Base-by-base conservation (phyloP, 2,797 vertebrate genomes). In the Pyrocephalus nanus region DNA sequence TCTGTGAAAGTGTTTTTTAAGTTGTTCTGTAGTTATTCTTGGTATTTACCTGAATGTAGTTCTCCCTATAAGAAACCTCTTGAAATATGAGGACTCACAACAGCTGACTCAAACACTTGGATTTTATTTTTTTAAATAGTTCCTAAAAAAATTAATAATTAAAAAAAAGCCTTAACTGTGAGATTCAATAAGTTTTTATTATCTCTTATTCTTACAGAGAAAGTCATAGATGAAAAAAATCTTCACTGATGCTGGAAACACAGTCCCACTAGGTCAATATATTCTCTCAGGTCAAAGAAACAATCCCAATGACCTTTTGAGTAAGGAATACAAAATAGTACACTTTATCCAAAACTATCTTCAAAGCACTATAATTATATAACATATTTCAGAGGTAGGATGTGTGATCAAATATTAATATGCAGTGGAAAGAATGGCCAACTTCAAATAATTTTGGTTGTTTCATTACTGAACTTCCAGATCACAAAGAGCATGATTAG, bases 141-240 rank as follows among this genome's bases (percentile, higher is more conserved):
- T 71, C 21, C 15, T 54, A 64, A 1, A 22, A 11, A 47, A 1
- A 3, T n/a, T n/a, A n/a, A n/a, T n/a, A n/a, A n/a, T n/a, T n/a
- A 3, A 22, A 11, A 47, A 1, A 3, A 54, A 69, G 36, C 13
- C 30, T 54, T 34, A 62, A 45, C 36, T 29, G 40, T 29, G 27
- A 47, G 23, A 53, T 32, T 47, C 7, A 66, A 36, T 71, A 67
- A 8, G 14, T 53, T 92, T 84, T 81, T 18, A 19, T 18, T 43
- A 38, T 36, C 36, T 62, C 13, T 54, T 66, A 23, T 26, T 69
- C 12, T 55, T 13, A 45, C 12, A 61, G 48, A 73, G 42, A 48
- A 80, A 66, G 21, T 47, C 2, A 62, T 9, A 47, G 27, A 80
- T 18, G 2, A 66, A 55, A 40, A 67, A 93, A 84, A 43, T 12